A percentile compares a stretch with the other conserved stretches of the same genome.
Conservation (phyloP, 2,797 vertebrate genomes). For the Oreochromis mossambicus region DNA sequence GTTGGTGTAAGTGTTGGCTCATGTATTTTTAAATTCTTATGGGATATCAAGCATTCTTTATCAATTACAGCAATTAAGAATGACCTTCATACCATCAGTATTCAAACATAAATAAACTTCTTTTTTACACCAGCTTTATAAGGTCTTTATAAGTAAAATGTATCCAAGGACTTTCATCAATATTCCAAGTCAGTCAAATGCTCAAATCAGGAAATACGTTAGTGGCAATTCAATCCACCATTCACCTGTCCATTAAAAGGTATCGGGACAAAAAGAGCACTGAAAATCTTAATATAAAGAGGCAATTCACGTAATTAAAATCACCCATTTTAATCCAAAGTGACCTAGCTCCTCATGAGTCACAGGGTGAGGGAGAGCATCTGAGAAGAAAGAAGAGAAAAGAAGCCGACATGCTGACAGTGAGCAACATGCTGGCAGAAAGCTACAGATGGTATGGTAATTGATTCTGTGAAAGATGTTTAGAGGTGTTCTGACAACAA, state of each 20-base stretch:
- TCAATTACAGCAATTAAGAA: not conserved
- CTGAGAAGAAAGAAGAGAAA: not conserved
- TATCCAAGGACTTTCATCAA: slow-evolving; percentile 33
- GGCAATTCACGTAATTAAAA: slow-evolving; percentile 52
- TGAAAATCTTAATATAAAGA: slow-evolving; percentile 38
- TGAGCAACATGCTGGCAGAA: slow-evolving; percentile 53
- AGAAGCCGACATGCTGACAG: slow-evolving; percentile 46
- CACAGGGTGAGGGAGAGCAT: not conserved
- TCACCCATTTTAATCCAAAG: slow-evolving; percentile 29
- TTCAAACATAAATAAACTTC: not conserved
- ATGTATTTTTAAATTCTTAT: not conserved
- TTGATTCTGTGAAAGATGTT: slow-evolving; percentile 74
- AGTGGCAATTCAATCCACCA: slow-evolving; percentile 40
- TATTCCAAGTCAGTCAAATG: slow-evolving; percentile 19
- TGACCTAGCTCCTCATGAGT: slow-evolving; percentile 45
- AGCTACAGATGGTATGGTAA: slow-evolving; percentile 75
- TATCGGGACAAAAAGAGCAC: not conserved
- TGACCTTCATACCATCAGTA: slow-evolving; percentile 15
- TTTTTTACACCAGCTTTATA: slow-evolving; percentile 23
- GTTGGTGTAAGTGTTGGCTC: not conserved
- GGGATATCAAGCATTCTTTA: not conserved
- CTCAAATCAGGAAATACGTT: slow-evolving; percentile 49
- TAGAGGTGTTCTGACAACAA: slow-evolving; percentile 68
- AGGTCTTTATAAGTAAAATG: slow-evolving; percentile 16
- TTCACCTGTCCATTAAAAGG: slow-evolving; percentile 16